A percentile compares a stretch with the other conserved stretches of the same genome.
Evolutionary conservation across 2,113 vertebrate species (phyloP).

Genomic region (Peromyscus polionotus): DNA sequence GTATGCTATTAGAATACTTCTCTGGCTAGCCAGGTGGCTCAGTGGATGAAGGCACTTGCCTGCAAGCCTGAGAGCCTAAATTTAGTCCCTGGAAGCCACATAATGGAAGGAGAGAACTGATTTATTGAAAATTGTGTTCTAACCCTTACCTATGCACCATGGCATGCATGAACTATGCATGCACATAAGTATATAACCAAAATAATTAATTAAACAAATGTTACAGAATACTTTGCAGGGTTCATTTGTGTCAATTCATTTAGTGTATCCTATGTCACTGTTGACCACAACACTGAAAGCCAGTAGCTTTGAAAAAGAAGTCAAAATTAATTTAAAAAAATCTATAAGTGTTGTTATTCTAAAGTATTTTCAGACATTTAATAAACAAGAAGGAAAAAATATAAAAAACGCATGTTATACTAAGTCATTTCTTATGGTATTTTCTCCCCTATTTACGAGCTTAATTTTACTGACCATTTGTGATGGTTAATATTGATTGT

Average conservation of each 20-base stretch:
- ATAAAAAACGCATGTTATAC: background rate
- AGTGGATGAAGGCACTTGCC: background rate
- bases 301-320: background rate
- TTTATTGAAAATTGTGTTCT: background rate
- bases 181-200: background rate
- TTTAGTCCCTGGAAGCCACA: background rate
- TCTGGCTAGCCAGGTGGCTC: background rate
- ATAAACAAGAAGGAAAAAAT: background rate
- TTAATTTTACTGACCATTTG: background rate
- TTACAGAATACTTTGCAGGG: background rate
- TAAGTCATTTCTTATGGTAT: background rate
- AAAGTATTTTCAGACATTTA: background rate
- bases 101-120: background rate
- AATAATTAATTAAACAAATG: background rate
- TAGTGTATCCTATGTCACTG: too few relatives aligned
- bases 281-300: background rate
- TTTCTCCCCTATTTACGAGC: background rate
- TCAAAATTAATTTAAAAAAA: slow-evolving; percentile 36
- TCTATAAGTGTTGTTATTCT: background rate
- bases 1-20: background rate
- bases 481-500: background rate
- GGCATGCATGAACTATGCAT: background rate
- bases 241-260: background rate
- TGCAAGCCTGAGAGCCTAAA: too few relatives aligned
- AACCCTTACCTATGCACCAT: background rate